These are phyloP conservation scores for Lithophane leautieri DNA, from an alignment of 2,888 invertebrate species.

Conservation along the genomic window DNA sequence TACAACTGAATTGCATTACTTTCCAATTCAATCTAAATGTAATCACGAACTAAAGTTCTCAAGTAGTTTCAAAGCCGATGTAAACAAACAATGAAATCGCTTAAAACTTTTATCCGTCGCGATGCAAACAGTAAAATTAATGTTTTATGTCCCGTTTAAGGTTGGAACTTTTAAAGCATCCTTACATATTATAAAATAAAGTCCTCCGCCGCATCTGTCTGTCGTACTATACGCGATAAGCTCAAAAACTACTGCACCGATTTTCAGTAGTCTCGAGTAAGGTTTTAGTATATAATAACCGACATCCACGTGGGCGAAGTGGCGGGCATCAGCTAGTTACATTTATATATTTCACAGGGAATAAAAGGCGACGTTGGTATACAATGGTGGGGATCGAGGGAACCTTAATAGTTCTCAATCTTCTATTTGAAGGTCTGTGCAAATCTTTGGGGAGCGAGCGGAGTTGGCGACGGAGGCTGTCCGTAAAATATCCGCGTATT, in stretches of 20 bases:
- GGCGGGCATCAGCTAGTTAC: no score
- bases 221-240: no score
- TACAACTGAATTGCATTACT: slow-evolving; percentile 30
- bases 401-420: slow-evolving; percentile 80
- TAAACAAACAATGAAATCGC: slow-evolving; percentile 59
- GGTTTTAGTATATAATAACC: no score
- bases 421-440: slow-evolving; percentile 72
- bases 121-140: slow-evolving; percentile 61
- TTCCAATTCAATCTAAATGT: slow-evolving; percentile 37
- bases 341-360: slow-evolving; percentile 67
- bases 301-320: no score
- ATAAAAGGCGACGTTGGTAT: slow-evolving; percentile 70
- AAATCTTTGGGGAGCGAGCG: slow-evolving; percentile 73
- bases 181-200: no score
- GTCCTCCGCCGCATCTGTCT: no score
- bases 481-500: slow-evolving; percentile 64
- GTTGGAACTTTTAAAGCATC: slow-evolving; percentile 63
- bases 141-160: slow-evolving; percentile 64
- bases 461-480: slow-evolving; percentile 52
- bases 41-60: slow-evolving; percentile 51
- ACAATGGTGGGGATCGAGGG: slow-evolving; percentile 66
- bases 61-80: slow-evolving; percentile 53
- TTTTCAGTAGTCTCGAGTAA: no score
- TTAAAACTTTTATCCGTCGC: slow-evolving; percentile 56
- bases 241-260: no score